Base-by-base conservation (phyloP, 1,140 invertebrate species). In the Subanguina moxae region DNA sequence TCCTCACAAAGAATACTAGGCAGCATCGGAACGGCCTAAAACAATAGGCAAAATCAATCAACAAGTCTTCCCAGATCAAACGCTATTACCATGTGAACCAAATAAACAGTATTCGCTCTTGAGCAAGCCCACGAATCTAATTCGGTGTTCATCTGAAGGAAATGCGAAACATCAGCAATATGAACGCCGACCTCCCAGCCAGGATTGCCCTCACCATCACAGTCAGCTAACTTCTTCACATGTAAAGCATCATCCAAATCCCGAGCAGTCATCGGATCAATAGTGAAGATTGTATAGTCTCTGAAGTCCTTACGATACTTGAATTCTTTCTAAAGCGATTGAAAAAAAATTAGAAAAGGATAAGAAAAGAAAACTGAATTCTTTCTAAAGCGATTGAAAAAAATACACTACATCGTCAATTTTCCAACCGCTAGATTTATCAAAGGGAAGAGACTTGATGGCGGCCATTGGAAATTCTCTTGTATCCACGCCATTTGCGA, bases 181-280 rank as follows among this genome's bases (percentile, higher is more conserved):
- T 96, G 93, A 0, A 97, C 93, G 9, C 93, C 93, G 82, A 87
- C 90, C 84, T 94, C 89, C 32, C 87, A 86, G 74, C 91, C 48
- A 42, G 56, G 56, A 61, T 19, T 59, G 11, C 73, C 72, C 42
- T 76, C 87, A 77, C 85, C 90, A 79, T 89, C 87, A 61, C 89
- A 89, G 83, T 91, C 88, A 1, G 74, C 78, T 3, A 86, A 80
- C 46, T 89, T 83, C 80, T 87, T 87, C 75, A 90, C 89, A 11
- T 91, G 93, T 11, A 95, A 77, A n/a, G 92, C 92, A 86, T 96
- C 92, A 82, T 96, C 93, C 68, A 96, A 85, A 86, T 95, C 93
- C 62, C 89, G 85, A 8, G 92, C 91, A 70, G 89, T 92, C n/a
- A 85, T 78, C n/a, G 92, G 92, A 86, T 95, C 93, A 70, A 96